Percentiles rank a stretch among this genome's conserved stretches.
phyloP scores from a whole-genome alignment of 2,113 vertebrate genomes.

The Corythaeola cristata region DNA sequence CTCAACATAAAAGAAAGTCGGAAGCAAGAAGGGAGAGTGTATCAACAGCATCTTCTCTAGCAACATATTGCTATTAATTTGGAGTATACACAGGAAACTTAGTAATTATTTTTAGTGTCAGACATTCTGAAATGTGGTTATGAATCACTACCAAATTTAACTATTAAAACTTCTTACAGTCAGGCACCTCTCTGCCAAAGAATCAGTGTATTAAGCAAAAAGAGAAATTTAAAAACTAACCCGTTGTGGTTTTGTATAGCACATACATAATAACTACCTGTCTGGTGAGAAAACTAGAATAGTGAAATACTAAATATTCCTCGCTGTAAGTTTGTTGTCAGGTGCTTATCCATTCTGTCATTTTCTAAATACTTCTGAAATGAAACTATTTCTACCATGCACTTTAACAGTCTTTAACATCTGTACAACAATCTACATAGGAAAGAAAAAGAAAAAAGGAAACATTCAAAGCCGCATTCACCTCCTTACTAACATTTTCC shows the following conservation, averaged over 20 bases:
- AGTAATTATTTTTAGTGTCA: slow-evolving; percentile 7
- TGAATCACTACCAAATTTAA: not conserved
- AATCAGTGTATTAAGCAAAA: not conserved
- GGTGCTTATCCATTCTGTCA: slow-evolving; percentile 2
- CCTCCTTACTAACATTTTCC: not conserved
- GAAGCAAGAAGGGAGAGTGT: not conserved
- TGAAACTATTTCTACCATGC: not conserved
- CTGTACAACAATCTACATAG: not conserved
- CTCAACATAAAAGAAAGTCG: not conserved
- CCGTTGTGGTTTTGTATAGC: not conserved
- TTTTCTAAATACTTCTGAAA: slow-evolving; percentile 23
- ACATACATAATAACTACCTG: not conserved
- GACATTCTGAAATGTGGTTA: not conserved
- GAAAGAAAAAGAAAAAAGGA: not conserved
- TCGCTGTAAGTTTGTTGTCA: not conserved
- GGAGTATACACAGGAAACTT: not conserved
- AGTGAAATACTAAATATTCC: not conserved
- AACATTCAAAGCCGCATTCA: not conserved
- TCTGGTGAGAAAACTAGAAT: not conserved
- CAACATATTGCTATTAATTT: slow-evolving; percentile 17
- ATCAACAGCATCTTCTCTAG: slow-evolving; percentile 22
- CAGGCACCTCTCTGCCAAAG: not conserved
- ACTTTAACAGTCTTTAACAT: not conserved
- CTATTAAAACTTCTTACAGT: not conserved
- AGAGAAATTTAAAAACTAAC: not conserved